These are phyloP conservation scores for Malurus elegans DNA, from an alignment of 2,113 vertebrate genomes.

Conservation along the genomic window DNA sequence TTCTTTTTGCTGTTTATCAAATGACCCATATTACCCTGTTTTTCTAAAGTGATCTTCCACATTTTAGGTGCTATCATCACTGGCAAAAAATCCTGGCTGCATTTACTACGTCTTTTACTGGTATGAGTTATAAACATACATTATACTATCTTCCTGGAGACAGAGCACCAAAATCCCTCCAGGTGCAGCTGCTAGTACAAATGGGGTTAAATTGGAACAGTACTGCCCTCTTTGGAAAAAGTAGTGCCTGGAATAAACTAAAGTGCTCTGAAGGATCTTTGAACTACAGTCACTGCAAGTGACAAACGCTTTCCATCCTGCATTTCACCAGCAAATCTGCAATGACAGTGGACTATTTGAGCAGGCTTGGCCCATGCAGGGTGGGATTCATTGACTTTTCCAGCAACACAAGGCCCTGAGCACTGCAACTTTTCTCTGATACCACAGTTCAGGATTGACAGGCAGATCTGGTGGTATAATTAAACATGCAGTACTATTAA, in stretches of 20 bases:
- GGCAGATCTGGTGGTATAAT: background rate
- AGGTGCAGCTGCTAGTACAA: background rate
- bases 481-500: background rate
- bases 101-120: background rate
- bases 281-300: background rate
- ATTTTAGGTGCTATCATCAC: background rate
- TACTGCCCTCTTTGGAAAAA: background rate
- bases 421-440: background rate
- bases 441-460: background rate
- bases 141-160: background rate
- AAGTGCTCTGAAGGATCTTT: background rate
- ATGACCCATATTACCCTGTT: background rate
- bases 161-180: background rate
- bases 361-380: background rate
- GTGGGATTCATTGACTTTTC: background rate
- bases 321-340: background rate
- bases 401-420: background rate
- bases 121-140: fast-evolving
- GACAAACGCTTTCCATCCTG: background rate
- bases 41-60: background rate
- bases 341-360: background rate
- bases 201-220: background rate
- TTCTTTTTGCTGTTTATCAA: background rate
- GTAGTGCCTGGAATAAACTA: background rate
- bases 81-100: background rate